Evolutionary conservation across 2,888 invertebrate genomes (phyloP), one percentile per base, ranked within the genome.

Genomic region (Lochmaea crataegi): DNA sequence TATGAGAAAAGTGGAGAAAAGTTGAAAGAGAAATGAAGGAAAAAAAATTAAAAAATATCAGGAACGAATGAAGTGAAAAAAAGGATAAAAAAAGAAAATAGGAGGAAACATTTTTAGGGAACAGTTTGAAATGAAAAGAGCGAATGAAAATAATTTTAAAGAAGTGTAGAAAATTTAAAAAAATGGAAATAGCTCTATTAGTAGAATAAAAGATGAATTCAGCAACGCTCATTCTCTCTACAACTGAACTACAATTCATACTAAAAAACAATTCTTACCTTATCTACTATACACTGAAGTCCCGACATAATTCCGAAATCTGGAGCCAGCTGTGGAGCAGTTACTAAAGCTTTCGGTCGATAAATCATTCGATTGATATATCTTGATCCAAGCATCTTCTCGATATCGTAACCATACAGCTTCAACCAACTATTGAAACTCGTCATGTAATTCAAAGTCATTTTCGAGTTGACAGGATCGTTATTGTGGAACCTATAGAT

Each of bases 241-340:
- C n/a, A n/a, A n/a, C n/a, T n/a, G n/a, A n/a, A n/a, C n/a, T n/a
- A n/a, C n/a, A n/a, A n/a, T n/a, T 2, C 22, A 22, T 22, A 22
- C 10, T 18, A 16, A 41, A 32, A 58, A 14, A 60, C 2, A 22
- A 42, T 51, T n/a, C 81, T 84, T 84, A 92, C 92, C 89, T 94
- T 95, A 84, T 95, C 94, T 68, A 96, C 94, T 79, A 96, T 95
- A 85, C 96, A 96, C 83, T 95, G 94, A 18, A 96, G 88, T 38
- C 96, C 96, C 5, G 96, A 95, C 90, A 96, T 95, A 0, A 96
- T 95, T 5, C 95, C 95, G 80, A 96, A 96, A 81, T 96, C 96
- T 0, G 96, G 96, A 0, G 94, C 94, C 64, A 96, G 85, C 79
- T 94, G 93, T 2, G 94, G 92, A 0, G 94, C 93, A 16, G 94